Evolutionary conservation across 2,113 vertebrate genomes (phyloP).

Genomic region (Motacilla tschutschensis): DNA sequence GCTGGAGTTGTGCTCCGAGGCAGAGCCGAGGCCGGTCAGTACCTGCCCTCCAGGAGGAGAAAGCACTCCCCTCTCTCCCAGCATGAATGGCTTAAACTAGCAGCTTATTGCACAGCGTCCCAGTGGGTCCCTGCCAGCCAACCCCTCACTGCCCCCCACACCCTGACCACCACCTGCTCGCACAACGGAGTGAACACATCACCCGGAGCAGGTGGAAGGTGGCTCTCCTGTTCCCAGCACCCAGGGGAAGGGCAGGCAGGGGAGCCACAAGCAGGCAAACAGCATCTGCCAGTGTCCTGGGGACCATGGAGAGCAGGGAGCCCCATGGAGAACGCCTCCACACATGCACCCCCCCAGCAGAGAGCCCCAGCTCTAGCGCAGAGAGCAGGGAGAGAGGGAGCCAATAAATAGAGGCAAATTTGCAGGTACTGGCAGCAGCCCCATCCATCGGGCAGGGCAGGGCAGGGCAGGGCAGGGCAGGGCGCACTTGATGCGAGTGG

Average conservation of each 20-base stretch:
- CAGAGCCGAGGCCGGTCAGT: background rate
- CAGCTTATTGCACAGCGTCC: slow-evolving; percentile 63
- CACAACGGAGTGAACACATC: background rate
- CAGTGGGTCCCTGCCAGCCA: background rate
- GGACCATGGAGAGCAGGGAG: background rate
- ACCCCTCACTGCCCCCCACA: rapidly evolving
- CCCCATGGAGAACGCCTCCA: background rate
- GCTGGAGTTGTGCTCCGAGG: background rate
- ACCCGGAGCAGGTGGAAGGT: background rate
- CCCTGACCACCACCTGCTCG: background rate
- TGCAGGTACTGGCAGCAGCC: slow-evolving; percentile 5
- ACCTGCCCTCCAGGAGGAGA: background rate
- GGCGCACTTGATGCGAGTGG: background rate
- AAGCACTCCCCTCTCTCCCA: background rate
- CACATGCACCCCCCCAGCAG: background rate
- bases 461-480: background rate
- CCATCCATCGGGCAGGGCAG: background rate
- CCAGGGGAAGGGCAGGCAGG: background rate
- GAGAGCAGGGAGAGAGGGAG: slow-evolving; percentile 55
- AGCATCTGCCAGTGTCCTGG: background rate
- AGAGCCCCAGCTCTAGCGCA: slow-evolving; percentile 14
- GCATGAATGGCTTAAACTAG: slow-evolving; percentile 47
- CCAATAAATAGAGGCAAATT: slow-evolving; percentile 72
- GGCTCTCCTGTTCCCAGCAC: background rate
- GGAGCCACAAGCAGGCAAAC: background rate